Conservation (phyloP, 2,888 invertebrate genomes). For the Antheraea yamamai region DNA sequence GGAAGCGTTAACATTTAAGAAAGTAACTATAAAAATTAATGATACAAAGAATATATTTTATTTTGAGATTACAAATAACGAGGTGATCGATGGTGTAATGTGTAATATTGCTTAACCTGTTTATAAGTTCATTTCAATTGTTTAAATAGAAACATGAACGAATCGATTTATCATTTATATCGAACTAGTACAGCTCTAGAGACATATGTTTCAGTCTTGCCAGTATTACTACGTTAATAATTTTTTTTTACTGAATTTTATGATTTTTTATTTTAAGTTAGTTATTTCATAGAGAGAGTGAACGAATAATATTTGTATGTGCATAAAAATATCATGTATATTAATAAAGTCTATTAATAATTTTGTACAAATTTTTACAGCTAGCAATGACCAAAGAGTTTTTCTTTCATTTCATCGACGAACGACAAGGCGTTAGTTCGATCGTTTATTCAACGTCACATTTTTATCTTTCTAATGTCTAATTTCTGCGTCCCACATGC, state of each 20-base stretch:
- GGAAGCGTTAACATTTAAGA: too few relatives aligned
- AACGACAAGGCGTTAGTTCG: conserved; percentile 71
- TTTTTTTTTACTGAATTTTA: too few relatives aligned
- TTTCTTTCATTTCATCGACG: conserved; percentile 66
- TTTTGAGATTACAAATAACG: too few relatives aligned
- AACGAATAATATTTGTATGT: background rate
- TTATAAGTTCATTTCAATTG: background rate
- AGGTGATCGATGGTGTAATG: too few relatives aligned
- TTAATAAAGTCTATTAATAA: background rate
- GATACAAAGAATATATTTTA: too few relatives aligned
- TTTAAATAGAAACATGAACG: background rate
- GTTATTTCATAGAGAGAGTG: background rate
- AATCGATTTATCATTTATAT: background rate
- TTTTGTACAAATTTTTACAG: background rate
- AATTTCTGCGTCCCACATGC: conserved; percentile 77
- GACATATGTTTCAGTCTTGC: background rate
- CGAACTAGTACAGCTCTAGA: too few relatives aligned
- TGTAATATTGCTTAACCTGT: too few relatives aligned
- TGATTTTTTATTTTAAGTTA: background rate
- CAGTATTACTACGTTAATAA: background rate
- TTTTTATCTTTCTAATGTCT: conserved; percentile 73
- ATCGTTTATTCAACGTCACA: conserved; percentile 77
- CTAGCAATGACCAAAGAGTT: conserved; percentile 23
- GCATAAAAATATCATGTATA: background rate
- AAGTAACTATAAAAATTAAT: too few relatives aligned